Percentiles rank a stretch among this genome's conserved stretches.
Conservation (phyloP, 2,797 vertebrate genomes). For the Dryobates pubescens region DNA sequence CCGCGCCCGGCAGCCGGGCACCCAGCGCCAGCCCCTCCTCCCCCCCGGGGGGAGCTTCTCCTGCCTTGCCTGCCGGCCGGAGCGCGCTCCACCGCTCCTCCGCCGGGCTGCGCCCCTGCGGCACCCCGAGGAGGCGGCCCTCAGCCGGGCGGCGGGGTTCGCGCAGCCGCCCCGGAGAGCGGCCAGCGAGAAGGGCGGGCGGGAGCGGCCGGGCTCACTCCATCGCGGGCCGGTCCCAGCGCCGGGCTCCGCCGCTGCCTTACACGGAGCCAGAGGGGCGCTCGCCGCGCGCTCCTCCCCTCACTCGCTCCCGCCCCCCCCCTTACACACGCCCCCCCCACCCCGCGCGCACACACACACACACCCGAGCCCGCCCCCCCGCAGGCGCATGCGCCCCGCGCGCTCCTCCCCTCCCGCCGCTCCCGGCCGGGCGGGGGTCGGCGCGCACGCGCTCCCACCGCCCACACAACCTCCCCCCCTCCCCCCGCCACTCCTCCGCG, state of each 20-base stretch:
- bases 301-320: neutral
- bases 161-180: neutral
- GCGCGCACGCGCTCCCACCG: neutral
- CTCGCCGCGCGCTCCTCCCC: conserved; percentile 3
- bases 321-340: neutral
- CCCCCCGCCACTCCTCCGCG: neutral
- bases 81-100: neutral
- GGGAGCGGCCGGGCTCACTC: conserved; percentile 18
- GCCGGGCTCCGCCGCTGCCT: conserved; percentile 56
- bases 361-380: neutral
- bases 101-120: neutral
- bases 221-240: conserved; percentile 52
- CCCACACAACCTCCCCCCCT: neutral
- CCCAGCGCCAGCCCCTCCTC: conserved; percentile 7
- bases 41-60: neutral
- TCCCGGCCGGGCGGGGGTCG: neutral
- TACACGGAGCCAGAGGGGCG: conserved; percentile 32
- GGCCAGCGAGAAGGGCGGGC: neutral
- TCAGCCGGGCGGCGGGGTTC: neutral
- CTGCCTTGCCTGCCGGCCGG: neutral
- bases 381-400: neutral
- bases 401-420: neutral
- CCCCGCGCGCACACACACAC: no score
- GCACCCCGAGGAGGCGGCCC: neutral
- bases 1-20: conserved; percentile 36